These are phyloP conservation scores for Brachionus paranguensis DNA, from an alignment of 1,140 invertebrate genomes.

Conservation along the genomic window DNA sequence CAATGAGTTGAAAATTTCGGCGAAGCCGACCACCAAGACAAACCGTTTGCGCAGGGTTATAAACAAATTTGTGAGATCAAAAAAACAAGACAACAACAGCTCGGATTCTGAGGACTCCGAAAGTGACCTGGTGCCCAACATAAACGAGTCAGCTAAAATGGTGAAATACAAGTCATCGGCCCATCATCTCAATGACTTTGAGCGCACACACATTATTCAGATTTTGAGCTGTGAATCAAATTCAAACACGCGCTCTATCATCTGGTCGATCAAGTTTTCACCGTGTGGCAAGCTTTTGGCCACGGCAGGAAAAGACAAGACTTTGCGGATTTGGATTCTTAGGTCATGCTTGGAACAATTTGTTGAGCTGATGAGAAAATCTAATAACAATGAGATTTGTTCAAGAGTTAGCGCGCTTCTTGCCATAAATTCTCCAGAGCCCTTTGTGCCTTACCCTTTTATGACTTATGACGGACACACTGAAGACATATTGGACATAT, in stretches of 20 bases:
- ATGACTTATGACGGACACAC: constrained; percentile 88
- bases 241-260: constrained; percentile 60
- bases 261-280: constrained; percentile 99
- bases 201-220: neutral
- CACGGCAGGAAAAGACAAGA: constrained; percentile 88
- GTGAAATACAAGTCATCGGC: neutral
- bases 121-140: neutral
- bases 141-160: constrained; percentile 2
- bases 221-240: neutral
- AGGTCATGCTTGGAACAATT: constrained; percentile 79
- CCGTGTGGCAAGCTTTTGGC: constrained; percentile 83
- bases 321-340: constrained; percentile 86
- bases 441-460: constrained; percentile 86
- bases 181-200: neutral
- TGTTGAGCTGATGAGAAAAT: constrained; percentile 66
- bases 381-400: neutral
- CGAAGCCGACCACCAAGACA: neutral
- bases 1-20: neutral
- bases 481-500: constrained; percentile 88
- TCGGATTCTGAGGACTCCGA: neutral
- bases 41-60: neutral
- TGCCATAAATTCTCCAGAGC: constrained; percentile 56
- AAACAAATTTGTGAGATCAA: neutral
- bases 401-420: neutral
- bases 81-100: neutral